phyloP scores from a whole-genome alignment of 2,797 vertebrate species.

The Melanotaenia pygmaea region DNA sequence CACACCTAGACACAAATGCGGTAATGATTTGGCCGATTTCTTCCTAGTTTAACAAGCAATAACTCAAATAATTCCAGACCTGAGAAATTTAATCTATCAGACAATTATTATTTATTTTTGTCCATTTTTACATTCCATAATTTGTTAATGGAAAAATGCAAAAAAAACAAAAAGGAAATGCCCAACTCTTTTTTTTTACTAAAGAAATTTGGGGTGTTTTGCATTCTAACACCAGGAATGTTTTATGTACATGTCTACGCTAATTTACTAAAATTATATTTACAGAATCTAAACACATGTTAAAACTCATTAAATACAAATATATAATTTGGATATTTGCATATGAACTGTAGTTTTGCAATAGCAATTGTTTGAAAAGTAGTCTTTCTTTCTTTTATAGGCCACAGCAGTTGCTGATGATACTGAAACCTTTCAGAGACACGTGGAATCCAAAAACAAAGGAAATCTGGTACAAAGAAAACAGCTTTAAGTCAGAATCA shows the following conservation, averaged over 20 bases:
- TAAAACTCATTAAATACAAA: conserved; percentile 75
- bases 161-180: conserved; percentile 65
- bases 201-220: conserved; percentile 60
- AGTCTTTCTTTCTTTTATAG: conserved; percentile 57
- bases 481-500: conserved; percentile 60
- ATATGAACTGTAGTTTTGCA: conserved; percentile 72
- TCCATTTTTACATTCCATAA: conserved; percentile 57
- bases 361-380: conserved; percentile 53
- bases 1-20: not conserved
- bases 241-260: conserved; percentile 61
- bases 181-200: conserved; percentile 41
- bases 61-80: conserved; percentile 43
- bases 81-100: conserved; percentile 45
- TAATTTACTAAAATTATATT: conserved; percentile 83
- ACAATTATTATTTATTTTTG: conserved; percentile 68
- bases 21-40: not conserved
- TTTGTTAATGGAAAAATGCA: conserved; percentile 67
- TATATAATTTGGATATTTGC: conserved; percentile 77
- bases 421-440: conserved; percentile 41
- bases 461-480: conserved; percentile 45
- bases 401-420: conserved; percentile 54
- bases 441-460: conserved; percentile 65
- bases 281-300: conserved; percentile 77
- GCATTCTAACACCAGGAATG: conserved; percentile 62
- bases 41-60: not conserved